Conservation (phyloP, 2,113 vertebrate species). For the Deroptyus accipitrinus region DNA sequence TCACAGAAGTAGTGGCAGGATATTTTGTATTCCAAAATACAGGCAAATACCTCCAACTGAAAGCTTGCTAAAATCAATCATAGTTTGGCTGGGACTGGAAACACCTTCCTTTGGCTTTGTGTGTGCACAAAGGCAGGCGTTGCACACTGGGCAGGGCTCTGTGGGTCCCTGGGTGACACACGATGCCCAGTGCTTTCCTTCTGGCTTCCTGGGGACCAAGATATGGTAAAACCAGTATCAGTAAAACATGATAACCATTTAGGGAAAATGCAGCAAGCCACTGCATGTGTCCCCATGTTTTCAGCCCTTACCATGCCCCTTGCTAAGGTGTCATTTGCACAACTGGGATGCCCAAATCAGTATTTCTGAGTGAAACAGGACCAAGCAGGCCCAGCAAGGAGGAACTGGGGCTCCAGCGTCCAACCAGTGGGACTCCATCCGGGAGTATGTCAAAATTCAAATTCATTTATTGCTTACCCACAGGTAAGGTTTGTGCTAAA, state of each 20-base stretch:
- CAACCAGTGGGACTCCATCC: neutral
- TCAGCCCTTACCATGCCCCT: neutral
- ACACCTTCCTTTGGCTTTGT: neutral
- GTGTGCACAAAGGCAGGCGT: neutral
- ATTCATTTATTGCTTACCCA: neutral
- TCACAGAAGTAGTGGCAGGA: neutral
- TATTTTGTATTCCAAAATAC: neutral
- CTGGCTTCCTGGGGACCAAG: neutral
- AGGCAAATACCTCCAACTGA: neutral
- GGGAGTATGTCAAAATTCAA: neutral
- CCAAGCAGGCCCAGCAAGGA: neutral
- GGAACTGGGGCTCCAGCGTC: rapidly evolving
- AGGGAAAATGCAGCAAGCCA: neutral
- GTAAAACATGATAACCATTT: neutral
- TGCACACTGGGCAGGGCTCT: neutral
- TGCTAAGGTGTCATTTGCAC: neutral
- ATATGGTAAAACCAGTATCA: rapidly evolving
- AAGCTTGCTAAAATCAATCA: neutral
- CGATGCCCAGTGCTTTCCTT: neutral
- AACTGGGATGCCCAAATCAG: neutral
- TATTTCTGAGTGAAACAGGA: neutral
- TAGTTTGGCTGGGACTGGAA: neutral
- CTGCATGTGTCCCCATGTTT: rapidly evolving
- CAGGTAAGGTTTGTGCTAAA: neutral
- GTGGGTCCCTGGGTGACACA: neutral